Evolutionary conservation across 2,113 vertebrate species (phyloP), one percentile per base, ranked within the genome.

Genomic region (Ranitomeya imitator): DNA sequence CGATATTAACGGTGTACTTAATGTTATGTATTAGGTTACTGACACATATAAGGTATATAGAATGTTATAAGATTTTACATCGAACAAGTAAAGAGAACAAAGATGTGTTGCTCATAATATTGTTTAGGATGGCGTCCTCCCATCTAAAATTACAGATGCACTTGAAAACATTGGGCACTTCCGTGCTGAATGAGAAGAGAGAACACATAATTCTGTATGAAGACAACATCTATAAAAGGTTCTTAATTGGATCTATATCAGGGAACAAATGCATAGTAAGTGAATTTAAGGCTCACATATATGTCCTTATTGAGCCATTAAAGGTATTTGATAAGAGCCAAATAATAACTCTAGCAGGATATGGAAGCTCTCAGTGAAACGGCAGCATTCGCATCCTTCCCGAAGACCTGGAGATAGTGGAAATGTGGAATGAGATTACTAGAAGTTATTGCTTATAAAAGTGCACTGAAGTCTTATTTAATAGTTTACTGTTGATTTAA

Each of bases 81-180:
- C n/a, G 54, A 77, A 65, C n/a, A 54, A 26, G 86, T 80, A 87
- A 80, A 71, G 51, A 67, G 31, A 54, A 26, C 7, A 65, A 55
- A 16, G 65, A 80, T 87, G 37, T 59, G 13, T 5, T 45, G 77
- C 13, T 57, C 11, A 80, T 45, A 87, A 19, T 80, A 57, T 80
- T 78, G 52, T 59, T 65, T 71, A 18, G 8, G 55, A 37, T 45
- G 60, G n/a, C 45, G 1, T 55, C 13, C 26, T 45, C 57, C 18
- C 16, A 11, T 71, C 57, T 78, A 80, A 21, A 45, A 21, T 87
- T 87, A 80, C 86, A 87, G n/a, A 80, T 59, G 21, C 51, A 86
- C 69, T 61, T 78, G 19, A 86, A 65, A 74, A 83, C 60, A 55
- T 71, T 16, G 51, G 26, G 65, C 23, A 79, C 26, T 83, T 83